Base-by-base conservation (phyloP, 1,140 invertebrate species). In the Wiebesia pumilae region DNA sequence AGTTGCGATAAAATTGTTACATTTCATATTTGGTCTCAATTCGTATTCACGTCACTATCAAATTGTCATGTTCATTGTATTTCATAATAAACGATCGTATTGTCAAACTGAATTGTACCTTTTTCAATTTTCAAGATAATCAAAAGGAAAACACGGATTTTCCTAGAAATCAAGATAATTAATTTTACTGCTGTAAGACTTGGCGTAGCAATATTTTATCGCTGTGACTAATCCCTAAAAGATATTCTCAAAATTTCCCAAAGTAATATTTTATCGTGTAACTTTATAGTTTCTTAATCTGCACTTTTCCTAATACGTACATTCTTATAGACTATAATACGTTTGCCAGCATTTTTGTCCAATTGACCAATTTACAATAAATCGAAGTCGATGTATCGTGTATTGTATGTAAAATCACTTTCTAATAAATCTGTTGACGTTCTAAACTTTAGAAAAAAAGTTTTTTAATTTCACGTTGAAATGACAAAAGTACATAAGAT, bases 1-100 rank as follows among this genome's bases (percentile, higher is more conserved):
- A 24, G n/a, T 27, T 65, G 30, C 81, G 81, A 82, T 82, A 47
- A 82, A 43, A 67, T 67, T 47, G 24, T 69, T 7, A 7, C 79
- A 38, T 38, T 65, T 24, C 19, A 69, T 35, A 30, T 67, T 81
- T 81, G 40, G 62, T 40, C 40, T n/a, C 38, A 24, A 54, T 43
- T 81, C 30, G 24, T 21, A 58, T 75, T 38, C 27, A 27, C 51
- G 4, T 38, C 54, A 6, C 30, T 35, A 80, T 62, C 78, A 40
- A 62, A 33, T 38, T 21, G 30, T 27, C 33, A n/a, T 24, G 43
- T 14, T 19, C 16, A 35, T 65, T 27, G 78, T 27, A 80, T 80
- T 58, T 80, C 54, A 19, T 33, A 62, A 14, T 47, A 54, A 54
- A 3, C 30, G 9, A 9, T 35, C 35, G 35, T 19, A 65, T 80